phyloP scores from a whole-genome alignment of 2,888 invertebrate genomes.

The Noctua comes region DNA sequence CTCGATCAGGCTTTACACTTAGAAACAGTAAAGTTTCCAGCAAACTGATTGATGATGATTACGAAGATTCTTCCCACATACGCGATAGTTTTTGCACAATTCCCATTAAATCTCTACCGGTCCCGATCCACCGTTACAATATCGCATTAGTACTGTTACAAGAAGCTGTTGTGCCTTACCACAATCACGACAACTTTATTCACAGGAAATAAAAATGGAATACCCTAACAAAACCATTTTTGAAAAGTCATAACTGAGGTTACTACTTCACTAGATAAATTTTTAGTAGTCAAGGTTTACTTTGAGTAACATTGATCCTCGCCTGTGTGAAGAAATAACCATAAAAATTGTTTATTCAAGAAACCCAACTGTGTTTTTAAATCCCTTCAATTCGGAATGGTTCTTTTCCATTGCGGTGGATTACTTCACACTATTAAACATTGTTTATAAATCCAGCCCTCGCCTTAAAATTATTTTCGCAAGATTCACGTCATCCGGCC shows the following conservation, averaged over 20 bases:
- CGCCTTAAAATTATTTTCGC: constrained; percentile 82
- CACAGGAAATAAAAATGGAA: constrained; percentile 2
- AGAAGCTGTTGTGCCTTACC: constrained; percentile 54
- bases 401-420: constrained; percentile 71
- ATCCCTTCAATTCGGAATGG: constrained; percentile 65
- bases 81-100: constrained; percentile 73
- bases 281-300: constrained; percentile 48
- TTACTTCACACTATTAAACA: constrained; percentile 76
- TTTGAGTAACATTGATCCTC: constrained; percentile 38
- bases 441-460: constrained; percentile 82
- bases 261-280: not conserved
- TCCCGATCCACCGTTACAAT: constrained; percentile 70
- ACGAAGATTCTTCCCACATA: constrained; percentile 60
- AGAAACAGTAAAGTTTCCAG: constrained; percentile 39
- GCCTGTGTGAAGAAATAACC: constrained; percentile 53
- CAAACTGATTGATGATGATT: constrained; percentile 71
- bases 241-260: not conserved
- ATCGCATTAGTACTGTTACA: constrained; percentile 64
- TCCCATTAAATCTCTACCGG: constrained; percentile 66
- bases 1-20: constrained; percentile 2
- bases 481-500: constrained; percentile 84
- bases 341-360: constrained; percentile 66
- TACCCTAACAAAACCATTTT: not conserved
- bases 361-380: constrained; percentile 60
- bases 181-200: constrained; percentile 28